Evolutionary conservation across 2,113 vertebrate species (phyloP).

Genomic region (Gopherus evgoodei): DNA sequence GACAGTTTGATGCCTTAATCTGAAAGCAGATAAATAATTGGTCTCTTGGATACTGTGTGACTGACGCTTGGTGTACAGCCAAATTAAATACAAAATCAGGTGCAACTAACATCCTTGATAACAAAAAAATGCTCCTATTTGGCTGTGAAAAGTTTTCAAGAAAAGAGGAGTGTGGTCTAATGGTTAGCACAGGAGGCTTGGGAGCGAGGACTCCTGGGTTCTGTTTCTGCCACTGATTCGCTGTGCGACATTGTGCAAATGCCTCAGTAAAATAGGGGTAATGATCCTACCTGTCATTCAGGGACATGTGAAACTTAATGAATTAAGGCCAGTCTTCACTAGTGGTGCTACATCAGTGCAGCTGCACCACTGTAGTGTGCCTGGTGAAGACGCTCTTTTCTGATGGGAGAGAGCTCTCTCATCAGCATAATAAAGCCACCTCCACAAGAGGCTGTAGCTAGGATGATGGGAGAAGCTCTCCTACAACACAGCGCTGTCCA

Average conservation of each 20-base stretch:
- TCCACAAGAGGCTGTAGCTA: neutral
- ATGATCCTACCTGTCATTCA: neutral
- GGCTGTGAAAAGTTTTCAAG: neutral
- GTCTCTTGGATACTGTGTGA: neutral
- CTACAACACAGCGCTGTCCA: neutral
- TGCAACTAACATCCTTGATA: conserved; percentile 17
- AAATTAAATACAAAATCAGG: conserved; percentile 17
- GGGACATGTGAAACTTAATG: neutral
- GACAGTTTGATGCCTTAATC: neutral
- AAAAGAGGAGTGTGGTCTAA: neutral
- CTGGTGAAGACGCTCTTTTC: neutral
- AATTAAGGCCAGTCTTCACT: neutral
- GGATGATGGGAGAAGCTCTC: neutral
- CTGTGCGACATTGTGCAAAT: conserved; percentile 46
- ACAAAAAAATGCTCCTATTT: neutral
- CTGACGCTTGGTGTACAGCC: neutral
- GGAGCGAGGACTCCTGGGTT: conserved; percentile 40
- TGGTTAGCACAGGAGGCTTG: neutral
- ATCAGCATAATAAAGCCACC: neutral
- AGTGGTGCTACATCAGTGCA: neutral
- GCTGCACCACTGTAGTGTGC: neutral
- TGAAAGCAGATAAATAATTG: neutral
- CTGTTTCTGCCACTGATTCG: conserved; percentile 27
- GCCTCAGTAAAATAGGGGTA: conserved; percentile 21
- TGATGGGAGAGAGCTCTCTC: neutral